Conservation (phyloP, 2,888 invertebrate genomes). For the Crossocerus cetratus region DNA sequence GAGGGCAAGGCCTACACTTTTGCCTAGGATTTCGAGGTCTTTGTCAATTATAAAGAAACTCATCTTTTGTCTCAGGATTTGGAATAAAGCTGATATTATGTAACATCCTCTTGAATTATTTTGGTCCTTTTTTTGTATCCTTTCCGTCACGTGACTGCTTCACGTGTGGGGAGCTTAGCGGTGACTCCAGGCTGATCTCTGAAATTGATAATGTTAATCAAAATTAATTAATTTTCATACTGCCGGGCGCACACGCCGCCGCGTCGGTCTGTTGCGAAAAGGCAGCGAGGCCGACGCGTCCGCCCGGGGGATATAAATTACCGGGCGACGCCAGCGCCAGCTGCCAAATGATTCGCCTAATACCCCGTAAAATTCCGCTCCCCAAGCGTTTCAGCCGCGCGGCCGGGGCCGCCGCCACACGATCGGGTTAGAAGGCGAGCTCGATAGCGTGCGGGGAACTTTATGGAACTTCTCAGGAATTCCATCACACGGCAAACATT, state of each 20-base stretch:
- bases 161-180: no score
- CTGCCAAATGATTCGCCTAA: slow-evolving; percentile 67
- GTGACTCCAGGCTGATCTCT: slow-evolving; percentile 19
- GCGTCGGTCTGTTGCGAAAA: slow-evolving; percentile 23
- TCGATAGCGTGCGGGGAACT: neutral
- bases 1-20: no score
- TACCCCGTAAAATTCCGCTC: slow-evolving; percentile 57
- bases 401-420: slow-evolving; percentile 28
- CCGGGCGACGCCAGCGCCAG: slow-evolving; percentile 60
- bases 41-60: no score
- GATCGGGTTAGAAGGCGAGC: neutral
- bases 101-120: no score
- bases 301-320: slow-evolving; percentile 62
- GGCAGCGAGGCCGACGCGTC: slow-evolving; percentile 32
- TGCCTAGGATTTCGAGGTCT: no score
- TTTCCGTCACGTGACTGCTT: no score
- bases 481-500: neutral
- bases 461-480: slow-evolving; percentile 3
- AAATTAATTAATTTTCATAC: slow-evolving; percentile 69
- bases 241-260: slow-evolving; percentile 36
- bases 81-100: no score
- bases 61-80: neutral
- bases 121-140: no score
- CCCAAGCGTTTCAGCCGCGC: slow-evolving; percentile 19
- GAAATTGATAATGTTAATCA: slow-evolving; percentile 71